phyloP scores from a whole-genome alignment of 2,888 invertebrate genomes.

The Drosophila pseudotakahashii region DNA sequence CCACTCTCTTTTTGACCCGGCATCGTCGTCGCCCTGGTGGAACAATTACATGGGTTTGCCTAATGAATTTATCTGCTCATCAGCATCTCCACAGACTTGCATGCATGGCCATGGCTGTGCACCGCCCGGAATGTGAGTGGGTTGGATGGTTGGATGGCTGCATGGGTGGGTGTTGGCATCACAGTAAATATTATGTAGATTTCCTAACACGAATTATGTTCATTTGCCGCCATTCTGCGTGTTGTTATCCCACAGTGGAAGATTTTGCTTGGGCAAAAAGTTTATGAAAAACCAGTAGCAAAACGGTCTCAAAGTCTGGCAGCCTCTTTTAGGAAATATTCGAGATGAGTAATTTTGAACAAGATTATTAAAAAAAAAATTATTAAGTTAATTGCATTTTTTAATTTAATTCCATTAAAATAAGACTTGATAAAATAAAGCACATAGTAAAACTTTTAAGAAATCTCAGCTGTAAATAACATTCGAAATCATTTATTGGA shows the following conservation, averaged over 20 bases:
- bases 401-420: too few species aligned
- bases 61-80: constrained; percentile 84
- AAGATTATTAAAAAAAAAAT: too few species aligned
- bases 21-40: constrained; percentile 75
- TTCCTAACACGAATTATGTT: constrained; percentile 83
- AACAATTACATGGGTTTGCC: constrained; percentile 84
- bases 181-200: constrained; percentile 83
- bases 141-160: not conserved
- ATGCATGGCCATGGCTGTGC: constrained; percentile 40
- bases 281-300: constrained; percentile 69
- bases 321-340: not conserved
- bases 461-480: too few species aligned
- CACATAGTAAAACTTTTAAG: too few species aligned
- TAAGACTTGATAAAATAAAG: too few species aligned
- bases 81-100: constrained; percentile 73
- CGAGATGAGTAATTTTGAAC: too few species aligned
- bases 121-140: constrained; percentile 24
- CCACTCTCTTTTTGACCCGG: constrained; percentile 52
- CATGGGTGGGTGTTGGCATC: constrained; percentile 40
- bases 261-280: constrained; percentile 51
- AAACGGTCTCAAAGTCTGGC: not conserved
- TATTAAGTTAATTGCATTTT: too few species aligned
- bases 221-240: constrained; percentile 71
- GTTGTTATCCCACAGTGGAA: constrained; percentile 52
- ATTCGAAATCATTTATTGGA: too few species aligned